Conservation (phyloP, 2,797 vertebrate species). For the Sphenopsis melanotis region DNA sequence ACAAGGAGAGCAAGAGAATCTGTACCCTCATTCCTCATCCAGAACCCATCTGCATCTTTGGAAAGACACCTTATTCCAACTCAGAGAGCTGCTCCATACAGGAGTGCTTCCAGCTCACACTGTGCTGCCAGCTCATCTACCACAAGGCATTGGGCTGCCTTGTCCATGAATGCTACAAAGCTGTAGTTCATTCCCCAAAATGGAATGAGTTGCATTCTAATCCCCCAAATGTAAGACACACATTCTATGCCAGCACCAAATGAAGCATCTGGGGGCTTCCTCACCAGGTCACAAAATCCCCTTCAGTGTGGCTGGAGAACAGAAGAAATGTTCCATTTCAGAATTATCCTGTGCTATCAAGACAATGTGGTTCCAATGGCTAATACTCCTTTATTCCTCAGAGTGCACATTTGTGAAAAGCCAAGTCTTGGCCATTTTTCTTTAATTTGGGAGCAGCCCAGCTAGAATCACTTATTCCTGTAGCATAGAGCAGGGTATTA, state of each 20-base stretch:
- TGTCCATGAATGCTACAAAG: neutral
- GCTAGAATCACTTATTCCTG: neutral
- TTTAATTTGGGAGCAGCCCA: neutral
- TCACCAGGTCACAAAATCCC: neutral
- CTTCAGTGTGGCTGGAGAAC: neutral
- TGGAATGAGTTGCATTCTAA: neutral
- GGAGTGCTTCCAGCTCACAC: neutral
- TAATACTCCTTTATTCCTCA: neutral
- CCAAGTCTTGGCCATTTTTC: neutral
- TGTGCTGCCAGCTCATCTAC: neutral
- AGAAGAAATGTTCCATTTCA: neutral
- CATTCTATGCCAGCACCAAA: neutral
- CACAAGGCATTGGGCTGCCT: neutral
- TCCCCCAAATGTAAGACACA: neutral
- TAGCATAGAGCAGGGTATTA: neutral
- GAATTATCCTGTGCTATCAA: neutral
- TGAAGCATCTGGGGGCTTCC: neutral
- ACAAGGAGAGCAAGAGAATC: neutral
- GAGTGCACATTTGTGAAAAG: neutral
- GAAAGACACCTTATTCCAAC: neutral
- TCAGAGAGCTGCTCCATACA: neutral
- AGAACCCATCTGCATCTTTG: neutral
- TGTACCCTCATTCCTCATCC: neutral
- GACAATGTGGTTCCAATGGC: neutral
- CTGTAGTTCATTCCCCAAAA: neutral